phyloP scores from a whole-genome alignment of 2,888 invertebrate species.

The Leptura quadrifasciata region DNA sequence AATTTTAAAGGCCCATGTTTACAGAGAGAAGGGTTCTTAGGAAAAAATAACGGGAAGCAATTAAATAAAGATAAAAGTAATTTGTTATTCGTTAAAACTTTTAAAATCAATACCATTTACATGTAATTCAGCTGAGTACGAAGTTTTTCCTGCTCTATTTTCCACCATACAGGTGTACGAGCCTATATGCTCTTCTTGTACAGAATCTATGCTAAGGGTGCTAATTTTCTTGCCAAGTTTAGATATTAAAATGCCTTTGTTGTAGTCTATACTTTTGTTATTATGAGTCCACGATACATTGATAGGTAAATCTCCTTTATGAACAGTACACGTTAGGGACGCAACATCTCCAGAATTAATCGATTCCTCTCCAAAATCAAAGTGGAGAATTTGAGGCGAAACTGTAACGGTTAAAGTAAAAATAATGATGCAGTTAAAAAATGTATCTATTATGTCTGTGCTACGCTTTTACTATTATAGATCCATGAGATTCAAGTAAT shows the following conservation, averaged over 20 bases:
- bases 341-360: slow-evolving; percentile 82
- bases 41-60: background rate
- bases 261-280: slow-evolving; percentile 73
- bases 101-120: slow-evolving; percentile 75
- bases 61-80: no score
- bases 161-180: slow-evolving; percentile 77
- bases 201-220: slow-evolving; percentile 78
- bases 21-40: background rate
- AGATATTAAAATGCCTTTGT: slow-evolving; percentile 76
- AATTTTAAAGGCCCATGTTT: background rate
- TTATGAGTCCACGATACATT: slow-evolving; percentile 86
- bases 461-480: no score
- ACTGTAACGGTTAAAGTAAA: slow-evolving; percentile 58
- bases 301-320: slow-evolving; percentile 85
- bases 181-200: slow-evolving; percentile 76
- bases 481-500: no score
- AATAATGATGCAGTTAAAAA: background rate
- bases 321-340: slow-evolving; percentile 81
- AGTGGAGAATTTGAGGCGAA: slow-evolving; percentile 77
- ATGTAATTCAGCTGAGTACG: slow-evolving; percentile 74
- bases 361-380: slow-evolving; percentile 77
- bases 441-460: no score
- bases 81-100: background rate
- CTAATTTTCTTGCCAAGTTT: slow-evolving; percentile 80
- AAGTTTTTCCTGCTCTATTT: slow-evolving; percentile 75